Conservation (phyloP, 1,140 invertebrate genomes). For the Theocolax elegans region DNA sequence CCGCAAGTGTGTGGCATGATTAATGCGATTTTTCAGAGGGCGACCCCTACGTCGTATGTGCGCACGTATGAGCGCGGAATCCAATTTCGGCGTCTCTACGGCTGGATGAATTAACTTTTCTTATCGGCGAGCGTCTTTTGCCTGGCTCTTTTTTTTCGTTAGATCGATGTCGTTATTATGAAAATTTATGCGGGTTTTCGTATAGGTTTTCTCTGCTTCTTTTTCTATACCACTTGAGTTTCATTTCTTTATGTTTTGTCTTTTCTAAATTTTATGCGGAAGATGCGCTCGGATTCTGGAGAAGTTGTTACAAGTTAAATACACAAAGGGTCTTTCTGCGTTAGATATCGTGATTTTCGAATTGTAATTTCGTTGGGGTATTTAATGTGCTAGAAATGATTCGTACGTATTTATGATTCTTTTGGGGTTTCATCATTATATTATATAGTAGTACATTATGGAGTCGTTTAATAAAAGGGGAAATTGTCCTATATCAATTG, state of each 20-base stretch:
- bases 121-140: conserved; percentile 26
- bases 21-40: conserved; percentile 56
- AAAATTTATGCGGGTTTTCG: conserved; percentile 34
- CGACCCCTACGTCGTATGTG: conserved; percentile 16
- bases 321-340: too few relatives aligned
- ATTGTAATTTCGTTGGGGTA: too few relatives aligned
- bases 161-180: conserved; percentile 38
- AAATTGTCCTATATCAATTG: too few relatives aligned
- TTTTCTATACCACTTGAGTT: not conserved
- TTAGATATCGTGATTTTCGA: too few relatives aligned
- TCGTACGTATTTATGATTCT: too few relatives aligned
- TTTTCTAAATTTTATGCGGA: not conserved
- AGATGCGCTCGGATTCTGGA: too few relatives aligned
- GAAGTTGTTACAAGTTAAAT: too few relatives aligned
- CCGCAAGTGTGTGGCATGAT: conserved; percentile 46
- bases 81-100: conserved; percentile 30
- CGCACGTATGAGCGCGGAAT: conserved; percentile 1
- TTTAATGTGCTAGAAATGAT: too few relatives aligned
- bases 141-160: conserved; percentile 6
- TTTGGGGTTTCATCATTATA: too few relatives aligned
- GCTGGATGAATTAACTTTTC: conserved; percentile 50
- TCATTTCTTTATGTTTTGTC: not conserved
- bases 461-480: too few relatives aligned
- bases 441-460: too few relatives aligned
- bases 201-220: not conserved